A percentile compares a stretch with the other conserved stretches of the same genome.
Conservation (phyloP, 2,797 vertebrate species). For the Chiroxiphia lanceolata region DNA sequence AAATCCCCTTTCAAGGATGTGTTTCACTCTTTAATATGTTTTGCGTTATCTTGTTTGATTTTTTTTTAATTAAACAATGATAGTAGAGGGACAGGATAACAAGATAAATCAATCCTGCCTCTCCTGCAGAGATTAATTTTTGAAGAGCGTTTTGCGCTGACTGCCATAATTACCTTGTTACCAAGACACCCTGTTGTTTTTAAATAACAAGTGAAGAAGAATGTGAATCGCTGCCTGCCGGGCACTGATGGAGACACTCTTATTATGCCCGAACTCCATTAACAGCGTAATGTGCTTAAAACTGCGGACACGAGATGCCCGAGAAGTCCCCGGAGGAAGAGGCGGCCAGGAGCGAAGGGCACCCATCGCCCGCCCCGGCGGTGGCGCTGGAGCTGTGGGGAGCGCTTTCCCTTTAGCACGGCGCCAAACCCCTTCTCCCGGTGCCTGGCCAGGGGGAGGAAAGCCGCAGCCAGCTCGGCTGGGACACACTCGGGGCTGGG, state of each 20-base stretch:
- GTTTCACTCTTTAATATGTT: neutral
- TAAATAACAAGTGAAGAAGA: neutral
- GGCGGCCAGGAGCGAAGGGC: neutral
- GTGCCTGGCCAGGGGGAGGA: accelerated
- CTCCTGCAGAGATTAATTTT: neutral
- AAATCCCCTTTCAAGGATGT: neutral
- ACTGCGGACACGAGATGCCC: accelerated
- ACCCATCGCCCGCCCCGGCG: accelerated
- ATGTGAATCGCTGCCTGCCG: neutral
- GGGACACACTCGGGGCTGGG: neutral
- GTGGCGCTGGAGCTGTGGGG: neutral
- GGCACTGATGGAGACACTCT: neutral
- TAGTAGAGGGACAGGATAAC: neutral
- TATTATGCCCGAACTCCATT: accelerated
- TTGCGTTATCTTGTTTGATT: neutral
- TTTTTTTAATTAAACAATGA: neutral
- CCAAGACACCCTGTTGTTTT: constrained; percentile 13
- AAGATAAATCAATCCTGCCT: neutral
- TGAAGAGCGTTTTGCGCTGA: neutral
- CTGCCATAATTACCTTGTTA: neutral
- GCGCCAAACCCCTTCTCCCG: accelerated
- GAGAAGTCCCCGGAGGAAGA: neutral
- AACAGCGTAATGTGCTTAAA: accelerated
- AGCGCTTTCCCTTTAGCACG: accelerated
- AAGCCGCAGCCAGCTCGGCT: neutral